These are phyloP conservation scores for Oncorhynchus kisutch DNA, from an alignment of 2,113 vertebrate genomes.

Conservation along the genomic window DNA sequence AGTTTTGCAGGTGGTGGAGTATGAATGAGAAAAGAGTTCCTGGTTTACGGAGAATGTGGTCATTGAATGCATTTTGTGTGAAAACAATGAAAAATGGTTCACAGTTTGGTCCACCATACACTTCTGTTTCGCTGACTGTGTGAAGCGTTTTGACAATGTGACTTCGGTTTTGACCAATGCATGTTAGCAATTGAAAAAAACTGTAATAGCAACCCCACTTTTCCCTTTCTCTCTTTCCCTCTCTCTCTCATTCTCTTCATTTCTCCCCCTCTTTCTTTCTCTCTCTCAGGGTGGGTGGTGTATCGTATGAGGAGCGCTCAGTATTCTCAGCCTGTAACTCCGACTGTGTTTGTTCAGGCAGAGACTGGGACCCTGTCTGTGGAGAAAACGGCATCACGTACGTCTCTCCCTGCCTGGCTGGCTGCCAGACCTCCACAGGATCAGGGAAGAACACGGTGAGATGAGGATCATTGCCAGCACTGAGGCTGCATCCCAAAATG, in stretches of 20 bases:
- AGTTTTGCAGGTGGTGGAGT: no score
- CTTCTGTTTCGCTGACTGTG: no score
- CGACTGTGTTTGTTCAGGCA: slow-evolving; percentile 73
- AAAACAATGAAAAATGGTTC: no score
- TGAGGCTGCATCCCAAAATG: no score
- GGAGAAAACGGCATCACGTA: slow-evolving; percentile 83
- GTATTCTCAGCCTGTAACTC: slow-evolving; percentile 78
- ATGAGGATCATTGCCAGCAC: background rate
- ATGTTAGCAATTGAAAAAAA: no score
- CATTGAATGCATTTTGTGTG: no score
- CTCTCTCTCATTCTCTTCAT: background rate
- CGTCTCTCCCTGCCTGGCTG: slow-evolving; percentile 88
- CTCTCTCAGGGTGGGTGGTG: slow-evolving; percentile 41
- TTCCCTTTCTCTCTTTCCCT: background rate
- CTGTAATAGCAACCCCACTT: background rate
- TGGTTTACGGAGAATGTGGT: no score
- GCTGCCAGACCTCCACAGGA: slow-evolving; percentile 78
- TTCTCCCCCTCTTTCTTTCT: background rate
- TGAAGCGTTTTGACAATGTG: no score
- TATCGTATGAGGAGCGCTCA: slow-evolving; percentile 54
- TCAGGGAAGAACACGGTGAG: slow-evolving; percentile 79
- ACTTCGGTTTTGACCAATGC: no score
- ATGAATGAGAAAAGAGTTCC: no score
- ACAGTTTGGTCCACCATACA: no score
- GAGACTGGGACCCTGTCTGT: slow-evolving; percentile 89